Conservation (phyloP, 2,888 invertebrate genomes). For the Euzophera pinguis region DNA sequence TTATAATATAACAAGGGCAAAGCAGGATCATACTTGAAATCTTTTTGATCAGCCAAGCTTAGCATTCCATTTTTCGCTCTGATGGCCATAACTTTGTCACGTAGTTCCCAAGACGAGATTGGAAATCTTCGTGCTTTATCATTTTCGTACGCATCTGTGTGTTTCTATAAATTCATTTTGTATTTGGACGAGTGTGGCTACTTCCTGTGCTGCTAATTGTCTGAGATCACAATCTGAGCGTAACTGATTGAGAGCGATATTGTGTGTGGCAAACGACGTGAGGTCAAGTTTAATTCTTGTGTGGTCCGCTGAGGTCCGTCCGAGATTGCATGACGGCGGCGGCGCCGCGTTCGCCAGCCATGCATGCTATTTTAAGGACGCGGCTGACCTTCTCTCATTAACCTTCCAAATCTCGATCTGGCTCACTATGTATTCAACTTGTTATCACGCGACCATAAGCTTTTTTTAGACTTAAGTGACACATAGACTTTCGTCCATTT, state of each 20-base stretch:
- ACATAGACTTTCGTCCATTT: background rate
- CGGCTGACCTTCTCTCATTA: slow-evolving; percentile 22
- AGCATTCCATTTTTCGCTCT: slow-evolving; percentile 32
- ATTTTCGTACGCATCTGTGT: background rate
- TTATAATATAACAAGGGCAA: background rate
- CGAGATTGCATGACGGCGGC: slow-evolving; percentile 13
- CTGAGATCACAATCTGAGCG: slow-evolving; percentile 21
- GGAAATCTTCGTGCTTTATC: background rate
- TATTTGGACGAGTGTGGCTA: background rate
- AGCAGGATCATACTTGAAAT: background rate
- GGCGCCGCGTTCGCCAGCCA: slow-evolving; percentile 7
- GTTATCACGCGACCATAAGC: background rate
- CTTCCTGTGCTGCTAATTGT: slow-evolving; percentile 20
- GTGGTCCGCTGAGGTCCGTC: slow-evolving; percentile 3
- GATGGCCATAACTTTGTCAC: slow-evolving; percentile 23
- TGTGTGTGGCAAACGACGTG: background rate
- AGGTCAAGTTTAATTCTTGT: slow-evolving; percentile 10
- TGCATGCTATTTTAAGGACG: slow-evolving; percentile 16
- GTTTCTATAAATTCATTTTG: background rate
- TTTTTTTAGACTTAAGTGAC: no score
- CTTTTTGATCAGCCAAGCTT: slow-evolving; percentile 20
- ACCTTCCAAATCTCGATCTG: slow-evolving; percentile 21
- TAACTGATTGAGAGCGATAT: slow-evolving; percentile 20
- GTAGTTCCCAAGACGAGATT: slow-evolving; percentile 17
- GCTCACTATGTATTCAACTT: background rate